These are phyloP conservation scores for Miltochrista miniata DNA, from an alignment of 2,888 invertebrate genomes.

Conservation along the genomic window DNA sequence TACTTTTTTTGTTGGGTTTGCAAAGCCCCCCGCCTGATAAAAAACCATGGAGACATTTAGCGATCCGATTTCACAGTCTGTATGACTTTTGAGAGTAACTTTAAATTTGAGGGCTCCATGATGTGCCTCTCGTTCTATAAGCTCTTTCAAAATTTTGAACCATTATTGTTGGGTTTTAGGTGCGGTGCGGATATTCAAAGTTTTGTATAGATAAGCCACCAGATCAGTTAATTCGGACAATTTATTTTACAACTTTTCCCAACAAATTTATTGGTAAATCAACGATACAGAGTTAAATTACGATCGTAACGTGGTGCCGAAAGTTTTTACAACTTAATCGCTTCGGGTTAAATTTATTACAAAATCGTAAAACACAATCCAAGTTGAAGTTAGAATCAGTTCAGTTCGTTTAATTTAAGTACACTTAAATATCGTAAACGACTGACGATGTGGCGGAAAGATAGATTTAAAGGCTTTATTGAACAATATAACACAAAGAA, in stretches of 20 bases:
- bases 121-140: too few relatives aligned
- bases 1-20: too few relatives aligned
- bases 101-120: too few relatives aligned
- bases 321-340: slow-evolving; percentile 54
- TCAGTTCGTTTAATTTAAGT: slow-evolving; percentile 48
- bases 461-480: too few relatives aligned
- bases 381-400: slow-evolving; percentile 33
- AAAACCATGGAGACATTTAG: too few relatives aligned
- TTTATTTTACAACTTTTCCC: slow-evolving; percentile 33
- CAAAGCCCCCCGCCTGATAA: too few relatives aligned
- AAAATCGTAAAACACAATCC: slow-evolving; percentile 47
- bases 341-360: slow-evolving; percentile 45
- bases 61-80: too few relatives aligned
- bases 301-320: slow-evolving; percentile 37
- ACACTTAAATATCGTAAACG: slow-evolving; percentile 43
- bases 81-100: too few relatives aligned
- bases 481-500: too few relatives aligned
- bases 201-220: slow-evolving; percentile 14
- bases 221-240: slow-evolving; percentile 17
- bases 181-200: too few relatives aligned
- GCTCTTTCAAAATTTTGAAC: too few relatives aligned
- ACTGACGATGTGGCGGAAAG: slow-evolving; percentile 42
- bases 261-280: slow-evolving; percentile 33
- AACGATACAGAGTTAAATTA: slow-evolving; percentile 41
- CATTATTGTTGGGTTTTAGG: too few relatives aligned